Conservation (phyloP, 2,113 vertebrate genomes). For the Corythornis cristatus region DNA sequence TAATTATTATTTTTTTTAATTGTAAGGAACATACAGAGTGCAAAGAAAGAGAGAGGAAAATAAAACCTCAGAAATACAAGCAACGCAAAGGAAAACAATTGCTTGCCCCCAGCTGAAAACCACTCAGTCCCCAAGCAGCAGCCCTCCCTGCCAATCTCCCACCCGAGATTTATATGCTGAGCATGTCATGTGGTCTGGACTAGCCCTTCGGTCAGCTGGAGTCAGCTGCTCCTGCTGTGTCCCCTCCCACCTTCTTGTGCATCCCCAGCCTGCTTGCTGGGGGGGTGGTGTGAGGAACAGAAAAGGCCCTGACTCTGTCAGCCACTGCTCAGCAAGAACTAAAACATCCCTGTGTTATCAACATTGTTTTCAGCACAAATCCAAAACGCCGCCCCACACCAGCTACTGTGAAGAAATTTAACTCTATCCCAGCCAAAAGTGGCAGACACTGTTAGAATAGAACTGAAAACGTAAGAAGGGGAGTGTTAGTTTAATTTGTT, state of each 20-base stretch:
- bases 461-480: not conserved
- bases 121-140: not conserved
- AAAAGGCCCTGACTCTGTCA: not conserved
- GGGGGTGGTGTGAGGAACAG: accelerated
- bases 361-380: not conserved
- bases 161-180: not conserved
- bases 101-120: not conserved
- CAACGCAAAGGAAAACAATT: not conserved
- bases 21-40: not conserved
- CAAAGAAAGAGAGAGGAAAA: not conserved
- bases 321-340: not conserved
- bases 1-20: not conserved
- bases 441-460: not conserved
- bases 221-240: not conserved
- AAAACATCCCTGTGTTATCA: not conserved
- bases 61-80: not conserved
- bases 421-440: not conserved
- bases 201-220: not conserved
- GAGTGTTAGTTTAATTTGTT: not conserved
- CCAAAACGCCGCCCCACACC: not conserved
- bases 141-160: not conserved
- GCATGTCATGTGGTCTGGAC: not conserved
- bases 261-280: accelerated
- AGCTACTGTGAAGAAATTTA: not conserved
- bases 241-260: not conserved